Conservation (phyloP, 2,113 vertebrate genomes). For the Ascaphus truei region DNA sequence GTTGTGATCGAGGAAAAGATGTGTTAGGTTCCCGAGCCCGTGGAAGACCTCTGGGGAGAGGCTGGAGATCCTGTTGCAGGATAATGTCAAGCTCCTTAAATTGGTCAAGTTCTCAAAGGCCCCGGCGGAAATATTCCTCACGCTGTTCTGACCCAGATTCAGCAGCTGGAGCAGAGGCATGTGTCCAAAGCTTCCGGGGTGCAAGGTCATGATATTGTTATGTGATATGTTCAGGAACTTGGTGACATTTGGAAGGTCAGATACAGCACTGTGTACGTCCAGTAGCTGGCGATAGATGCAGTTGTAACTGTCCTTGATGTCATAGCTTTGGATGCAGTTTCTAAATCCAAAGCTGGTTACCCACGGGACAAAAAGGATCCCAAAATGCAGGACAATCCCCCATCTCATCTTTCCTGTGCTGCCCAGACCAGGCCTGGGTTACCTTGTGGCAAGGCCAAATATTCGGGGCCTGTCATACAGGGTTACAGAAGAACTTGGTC, state of each 20-base stretch:
- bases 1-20: constrained; percentile 54
- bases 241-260: constrained; percentile 46
- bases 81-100: constrained; percentile 56
- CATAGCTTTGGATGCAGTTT: constrained; percentile 60
- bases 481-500: too few species aligned
- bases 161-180: constrained; percentile 49
- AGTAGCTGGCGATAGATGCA: constrained; percentile 50
- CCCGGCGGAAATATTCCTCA: constrained; percentile 36
- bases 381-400: neutral
- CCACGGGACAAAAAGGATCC: constrained; percentile 29
- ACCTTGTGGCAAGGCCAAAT: too few species aligned
- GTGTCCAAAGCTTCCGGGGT: constrained; percentile 41
- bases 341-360: constrained; percentile 58
- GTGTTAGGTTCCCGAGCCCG: constrained; percentile 51
- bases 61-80: constrained; percentile 50
- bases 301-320: constrained; percentile 37
- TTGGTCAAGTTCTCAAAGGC: constrained; percentile 59
- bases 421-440: too few species aligned
- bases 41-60: constrained; percentile 46
- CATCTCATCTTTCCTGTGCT: neutral
- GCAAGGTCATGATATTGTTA: constrained; percentile 30
- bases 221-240: constrained; percentile 45
- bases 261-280: constrained; percentile 39
- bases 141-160: constrained; percentile 51
- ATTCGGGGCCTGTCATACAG: too few species aligned